These are phyloP conservation scores for Electrophaes corylata DNA, from an alignment of 2,888 invertebrate species.

Conservation along the genomic window DNA sequence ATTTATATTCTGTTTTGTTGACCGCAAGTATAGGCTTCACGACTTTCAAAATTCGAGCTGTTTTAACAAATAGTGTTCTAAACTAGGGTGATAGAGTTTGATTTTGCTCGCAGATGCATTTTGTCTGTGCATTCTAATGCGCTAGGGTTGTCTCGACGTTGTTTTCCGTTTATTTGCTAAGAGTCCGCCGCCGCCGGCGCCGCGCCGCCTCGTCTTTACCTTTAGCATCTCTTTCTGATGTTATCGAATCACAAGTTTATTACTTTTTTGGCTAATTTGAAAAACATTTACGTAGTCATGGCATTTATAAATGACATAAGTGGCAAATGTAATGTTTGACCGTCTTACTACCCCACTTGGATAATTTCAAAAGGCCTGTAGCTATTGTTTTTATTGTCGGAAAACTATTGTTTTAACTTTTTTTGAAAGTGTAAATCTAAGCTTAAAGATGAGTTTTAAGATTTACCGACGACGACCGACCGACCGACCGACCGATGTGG, in stretches of 20 bases:
- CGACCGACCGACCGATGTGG: too few species aligned
- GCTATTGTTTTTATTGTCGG: too few species aligned
- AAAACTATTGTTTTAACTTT: too few species aligned
- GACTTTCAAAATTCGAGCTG: constrained; percentile 37
- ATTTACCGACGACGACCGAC: too few species aligned
- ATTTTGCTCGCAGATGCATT: constrained; percentile 31
- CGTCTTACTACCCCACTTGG: too few species aligned
- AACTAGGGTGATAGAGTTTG: constrained; percentile 26
- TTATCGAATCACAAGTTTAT: neutral
- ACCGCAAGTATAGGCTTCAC: constrained; percentile 52
- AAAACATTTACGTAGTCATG: too few species aligned
- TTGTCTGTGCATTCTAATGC: constrained; percentile 46
- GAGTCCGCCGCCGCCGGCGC: constrained; percentile 52
- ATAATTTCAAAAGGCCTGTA: too few species aligned
- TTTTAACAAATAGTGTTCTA: constrained; percentile 33
- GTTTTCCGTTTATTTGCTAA: constrained; percentile 54
- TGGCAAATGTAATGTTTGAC: too few species aligned
- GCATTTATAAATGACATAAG: too few species aligned
- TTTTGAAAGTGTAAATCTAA: too few species aligned
- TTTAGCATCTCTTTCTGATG: constrained; percentile 1
- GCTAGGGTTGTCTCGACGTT: constrained; percentile 45
- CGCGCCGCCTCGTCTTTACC: constrained; percentile 8
- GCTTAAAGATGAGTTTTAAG: too few species aligned
- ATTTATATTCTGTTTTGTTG: constrained; percentile 47
- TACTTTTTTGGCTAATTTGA: too few species aligned